Evolutionary conservation across 1,140 invertebrate species (phyloP), one percentile per base, ranked within the genome.

Genomic region (Drosophila dunni): DNA sequence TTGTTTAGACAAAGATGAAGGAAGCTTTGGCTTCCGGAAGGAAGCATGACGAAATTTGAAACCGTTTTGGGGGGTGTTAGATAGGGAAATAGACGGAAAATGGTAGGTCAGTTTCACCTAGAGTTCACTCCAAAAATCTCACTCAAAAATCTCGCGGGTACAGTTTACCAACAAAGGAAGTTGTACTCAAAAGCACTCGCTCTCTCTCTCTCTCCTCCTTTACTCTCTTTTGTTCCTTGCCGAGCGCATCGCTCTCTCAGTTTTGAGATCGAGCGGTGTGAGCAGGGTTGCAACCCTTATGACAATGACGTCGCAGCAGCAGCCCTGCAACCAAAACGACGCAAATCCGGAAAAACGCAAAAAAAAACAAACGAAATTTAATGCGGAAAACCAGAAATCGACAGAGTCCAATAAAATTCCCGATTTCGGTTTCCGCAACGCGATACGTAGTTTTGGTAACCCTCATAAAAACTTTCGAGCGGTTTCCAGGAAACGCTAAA

Each of bases 241-340:
- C 6, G 24, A 24, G 24, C 1, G 1, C 24, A 29, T 33, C 10
- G 13, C 46, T 51, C 24, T 11, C 29, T 51, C 20, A 29, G n/a
- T n/a, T 56, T 38, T 40, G 46, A 54, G 73, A 75, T 45, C 62
- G 38, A 57, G 40, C 15, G 51, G 72, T 51, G 69, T 70, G 81
- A 50, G 24, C 24, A 29, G 81, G 36, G 17, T 7, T 66, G 75
- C 81, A 82, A 80, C 76, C 76, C 80, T 46, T 40, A 54, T 50
- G 13, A 13, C 46, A 64, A 66, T 54, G 63, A 68, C 68, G 78
- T 75, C 81, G 81, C 81, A 29, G 24, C 24, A 85, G 81, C 82
- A 85, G 76, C 81, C 60, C 50, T 51, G 38, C 10, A 54, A 38
- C 13, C 33, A 8, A 8, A 17, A 34, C 36, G 53, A 40, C 36